Base-by-base conservation (phyloP, 2,888 invertebrate genomes). In the Lasioglossum figueresi region DNA sequence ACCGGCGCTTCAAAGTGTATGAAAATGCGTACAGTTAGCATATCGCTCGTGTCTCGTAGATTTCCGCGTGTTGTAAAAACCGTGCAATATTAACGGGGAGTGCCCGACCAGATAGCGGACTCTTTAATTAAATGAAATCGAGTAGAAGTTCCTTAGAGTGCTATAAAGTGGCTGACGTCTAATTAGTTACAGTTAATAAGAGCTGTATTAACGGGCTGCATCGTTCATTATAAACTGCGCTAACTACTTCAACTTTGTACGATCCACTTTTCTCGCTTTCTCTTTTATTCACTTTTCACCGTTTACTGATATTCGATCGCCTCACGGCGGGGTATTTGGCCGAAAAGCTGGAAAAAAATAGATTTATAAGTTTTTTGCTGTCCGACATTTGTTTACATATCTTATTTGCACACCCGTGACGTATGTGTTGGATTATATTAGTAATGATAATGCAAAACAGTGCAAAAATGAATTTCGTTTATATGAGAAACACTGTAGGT, bases 181-280 rank as follows among this genome's bases (percentile, higher is more conserved):
- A 43, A 71, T 40, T 71, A 43, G n/a, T 71, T 43, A 23, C 43
- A n/a, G 8, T 40, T 52, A 56, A 74, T 40, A 74, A 74, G 40
- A 56, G 37, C 10, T 14, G 14, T 56, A 74, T 74, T 40, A 52
- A 40, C n/a, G 2, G 37, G 56, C 3, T 37, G 56, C 56, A n/a
- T 37, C 40, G 34, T 74, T 74, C 74, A 27, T n/a, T 34, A 56
- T 56, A 43, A 71, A 43, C 71, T 37, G 27, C 40, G 10, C 19
- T 19, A 72, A 72, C 40, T 72, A 45, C 16, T 31, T 43, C 27
- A 72, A 72, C 14, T 72, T 72, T 27, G 27, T 5, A 19, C 19
- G 72, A 10, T 19, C 16, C 27, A 71, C 12, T 45, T 72, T 27
- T 72, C 19, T 4, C 43, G 45, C 8, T 72, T 45, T 45, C 27